A percentile compares a stretch with the other conserved stretches of the same genome.
phyloP scores from a whole-genome alignment of 2,888 invertebrate genomes.

The Eueremaeus valkanovi region DNA sequence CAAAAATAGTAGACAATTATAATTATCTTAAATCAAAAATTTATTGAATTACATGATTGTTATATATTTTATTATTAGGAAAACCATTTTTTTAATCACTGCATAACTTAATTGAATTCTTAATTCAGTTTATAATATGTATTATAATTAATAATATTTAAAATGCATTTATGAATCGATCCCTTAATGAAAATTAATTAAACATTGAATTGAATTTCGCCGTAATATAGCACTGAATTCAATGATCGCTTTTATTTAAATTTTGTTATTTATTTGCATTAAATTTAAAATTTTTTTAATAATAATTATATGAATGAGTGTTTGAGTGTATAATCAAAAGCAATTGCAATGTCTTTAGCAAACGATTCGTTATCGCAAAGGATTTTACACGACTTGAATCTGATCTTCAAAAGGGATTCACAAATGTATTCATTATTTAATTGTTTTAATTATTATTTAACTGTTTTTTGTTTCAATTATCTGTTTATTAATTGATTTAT shows the following conservation, averaged over 20 bases:
- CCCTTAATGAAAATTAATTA: too few species aligned
- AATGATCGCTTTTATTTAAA: too few species aligned
- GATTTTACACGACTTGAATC: constrained; percentile 72
- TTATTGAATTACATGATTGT: too few species aligned
- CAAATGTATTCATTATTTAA: constrained; percentile 64
- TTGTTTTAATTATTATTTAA: constrained; percentile 29
- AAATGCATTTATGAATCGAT: not conserved
- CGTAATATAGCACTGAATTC: too few species aligned
- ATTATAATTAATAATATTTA: not conserved
- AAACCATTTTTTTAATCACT: not conserved
- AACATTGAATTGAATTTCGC: too few species aligned
- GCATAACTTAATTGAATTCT: too few species aligned
- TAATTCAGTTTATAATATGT: not conserved
- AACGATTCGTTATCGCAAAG: constrained; percentile 57
- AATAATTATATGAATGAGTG: not conserved
- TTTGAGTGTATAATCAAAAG: not conserved
- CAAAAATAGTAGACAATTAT: not conserved
- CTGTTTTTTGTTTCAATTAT: constrained; percentile 2
- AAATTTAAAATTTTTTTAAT: too few species aligned
- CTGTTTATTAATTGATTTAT: constrained; percentile 51
- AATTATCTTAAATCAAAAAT: too few species aligned
- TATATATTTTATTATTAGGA: too few species aligned
- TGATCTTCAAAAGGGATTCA: constrained; percentile 67
- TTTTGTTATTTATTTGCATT: too few species aligned
- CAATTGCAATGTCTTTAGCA: constrained; percentile 21